phyloP scores from a whole-genome alignment of 1,140 invertebrate genomes.

The Drosophila murphyi region DNA sequence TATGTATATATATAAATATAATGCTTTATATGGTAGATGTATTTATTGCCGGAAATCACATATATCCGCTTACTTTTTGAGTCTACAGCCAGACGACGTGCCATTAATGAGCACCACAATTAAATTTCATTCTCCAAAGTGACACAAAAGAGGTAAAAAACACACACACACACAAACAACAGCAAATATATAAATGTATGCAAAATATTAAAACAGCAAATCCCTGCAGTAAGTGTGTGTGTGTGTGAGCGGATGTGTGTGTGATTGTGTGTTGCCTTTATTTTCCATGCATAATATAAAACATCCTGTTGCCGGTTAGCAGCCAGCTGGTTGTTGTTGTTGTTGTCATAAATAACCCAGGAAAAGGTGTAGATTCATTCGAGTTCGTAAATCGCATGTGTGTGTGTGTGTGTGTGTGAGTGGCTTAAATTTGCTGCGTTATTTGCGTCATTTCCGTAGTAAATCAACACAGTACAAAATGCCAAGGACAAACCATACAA shows the following conservation, averaged over 20 bases:
- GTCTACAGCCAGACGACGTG: constrained; percentile 43
- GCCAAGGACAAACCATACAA: constrained; percentile 50
- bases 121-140: constrained; percentile 72
- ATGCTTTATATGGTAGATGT: constrained; percentile 42
- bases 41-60: constrained; percentile 80
- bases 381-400: constrained; percentile 29
- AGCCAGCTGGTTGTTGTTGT: constrained; percentile 16
- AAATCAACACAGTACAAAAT: constrained; percentile 70
- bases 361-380: constrained; percentile 53
- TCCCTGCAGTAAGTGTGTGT: constrained; percentile 39
- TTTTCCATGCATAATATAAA: constrained; percentile 74
- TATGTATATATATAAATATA: constrained; percentile 12
- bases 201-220: constrained; percentile 62
- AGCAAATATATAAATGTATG: constrained; percentile 46
- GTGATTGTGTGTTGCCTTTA: constrained; percentile 47
- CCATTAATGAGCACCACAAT: constrained; percentile 78
- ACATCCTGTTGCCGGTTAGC: constrained; percentile 74
- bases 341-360: constrained; percentile 64
- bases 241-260: constrained; percentile 13
- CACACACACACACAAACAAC: constrained; percentile 10
- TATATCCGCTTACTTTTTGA: constrained; percentile 61
- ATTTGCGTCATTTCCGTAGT: constrained; percentile 79
- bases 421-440: constrained; percentile 80
- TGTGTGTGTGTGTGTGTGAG: constrained; percentile 53
- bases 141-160: constrained; percentile 54